A percentile compares a stretch with the other conserved stretches of the same genome.
Evolutionary conservation across 2,797 vertebrate genomes (phyloP).

Genomic region (Paramormyrops hopkinsi): DNA sequence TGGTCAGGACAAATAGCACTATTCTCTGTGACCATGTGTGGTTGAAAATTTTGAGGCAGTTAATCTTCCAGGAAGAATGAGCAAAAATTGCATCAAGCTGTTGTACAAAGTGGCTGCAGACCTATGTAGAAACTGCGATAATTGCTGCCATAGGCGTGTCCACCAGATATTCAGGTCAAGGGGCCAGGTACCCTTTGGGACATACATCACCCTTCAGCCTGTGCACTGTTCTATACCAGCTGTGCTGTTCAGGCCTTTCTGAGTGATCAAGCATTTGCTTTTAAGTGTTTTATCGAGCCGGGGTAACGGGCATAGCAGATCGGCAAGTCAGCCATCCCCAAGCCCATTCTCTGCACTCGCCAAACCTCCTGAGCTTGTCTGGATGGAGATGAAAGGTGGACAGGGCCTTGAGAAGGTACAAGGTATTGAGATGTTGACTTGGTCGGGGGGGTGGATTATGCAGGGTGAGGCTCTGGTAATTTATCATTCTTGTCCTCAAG

Average conservation of each 20-base stretch:
- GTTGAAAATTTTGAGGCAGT: not conserved
- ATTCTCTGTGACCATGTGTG: not conserved
- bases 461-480: constrained; percentile 68
- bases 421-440: constrained; percentile 62
- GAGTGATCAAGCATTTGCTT: constrained; percentile 50
- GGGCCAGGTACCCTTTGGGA: not conserved
- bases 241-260: constrained; percentile 24
- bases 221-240: not conserved
- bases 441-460: constrained; percentile 55
- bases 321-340: constrained; percentile 35
- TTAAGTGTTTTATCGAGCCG: constrained; percentile 47
- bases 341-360: constrained; percentile 41
- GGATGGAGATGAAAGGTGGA: constrained; percentile 68
- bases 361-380: constrained; percentile 54
- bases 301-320: constrained; percentile 56
- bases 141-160: not conserved
- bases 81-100: constrained; percentile 7
- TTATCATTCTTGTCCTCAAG: constrained; percentile 80
- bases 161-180: constrained; percentile 6
- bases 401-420: constrained; percentile 53
- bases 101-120: not conserved
- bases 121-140: not conserved
- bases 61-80: not conserved
- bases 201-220: not conserved
- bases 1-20: not conserved